Evolutionary conservation across 2,113 vertebrate genomes (phyloP).

Genomic region (Hemibates koningsi): DNA sequence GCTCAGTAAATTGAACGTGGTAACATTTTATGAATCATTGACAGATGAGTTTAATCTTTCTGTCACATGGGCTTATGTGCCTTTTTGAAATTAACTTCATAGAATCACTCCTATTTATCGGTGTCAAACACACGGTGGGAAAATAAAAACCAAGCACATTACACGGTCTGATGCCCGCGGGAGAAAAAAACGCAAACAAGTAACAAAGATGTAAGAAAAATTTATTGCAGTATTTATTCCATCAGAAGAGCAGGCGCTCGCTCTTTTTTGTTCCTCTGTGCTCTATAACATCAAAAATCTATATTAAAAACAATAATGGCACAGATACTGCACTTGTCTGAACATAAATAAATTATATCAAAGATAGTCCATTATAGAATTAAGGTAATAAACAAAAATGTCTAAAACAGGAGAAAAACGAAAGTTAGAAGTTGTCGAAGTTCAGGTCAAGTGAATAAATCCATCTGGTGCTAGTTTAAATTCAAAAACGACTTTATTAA

Average conservation of each 20-base stretch:
- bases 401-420: constrained; percentile 25
- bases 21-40: not conserved
- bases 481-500: constrained; percentile 99
- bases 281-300: constrained; percentile 97
- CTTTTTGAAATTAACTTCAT: not conserved
- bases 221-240: constrained; percentile 99
- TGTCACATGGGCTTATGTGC: not conserved
- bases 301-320: constrained; percentile 91
- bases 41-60: not conserved
- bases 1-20: not conserved
- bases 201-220: constrained; percentile 99
- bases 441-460: constrained; percentile 77
- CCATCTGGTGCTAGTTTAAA: constrained; percentile 94
- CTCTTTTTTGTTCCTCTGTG: constrained; percentile 81
- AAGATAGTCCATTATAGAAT: constrained; percentile 85
- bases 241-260: constrained; percentile 84
- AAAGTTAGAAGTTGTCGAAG: constrained; percentile 71
- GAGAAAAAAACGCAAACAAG: constrained; percentile 55
- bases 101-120: not conserved
- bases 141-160: not conserved
- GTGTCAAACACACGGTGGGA: not conserved
- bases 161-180: not conserved
- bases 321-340: constrained; percentile 93
- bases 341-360: constrained; percentile 88
- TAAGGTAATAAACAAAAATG: constrained; percentile 70